Evolutionary conservation across 2,888 invertebrate genomes (phyloP).

Genomic region (Sesia apiformis): DNA sequence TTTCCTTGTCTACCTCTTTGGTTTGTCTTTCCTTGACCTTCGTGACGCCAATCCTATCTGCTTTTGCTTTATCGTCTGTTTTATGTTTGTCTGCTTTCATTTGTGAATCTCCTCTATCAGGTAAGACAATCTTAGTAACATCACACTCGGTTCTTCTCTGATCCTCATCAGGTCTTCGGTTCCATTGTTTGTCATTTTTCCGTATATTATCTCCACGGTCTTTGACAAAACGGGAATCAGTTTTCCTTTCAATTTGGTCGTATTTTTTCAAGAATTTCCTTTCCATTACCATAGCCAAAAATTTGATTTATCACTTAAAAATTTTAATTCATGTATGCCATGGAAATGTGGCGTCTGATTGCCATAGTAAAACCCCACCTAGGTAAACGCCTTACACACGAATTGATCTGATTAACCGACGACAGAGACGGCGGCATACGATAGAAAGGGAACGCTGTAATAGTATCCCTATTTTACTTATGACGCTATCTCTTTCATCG

Average conservation of each 20-base stretch:
- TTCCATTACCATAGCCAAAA: slow-evolving; percentile 3
- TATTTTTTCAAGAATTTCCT: slow-evolving; percentile 8
- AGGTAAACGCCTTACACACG: too few species aligned
- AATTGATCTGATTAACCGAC: too few species aligned
- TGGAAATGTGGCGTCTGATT: neutral
- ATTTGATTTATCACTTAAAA: slow-evolving; percentile 1
- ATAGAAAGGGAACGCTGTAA: too few species aligned
- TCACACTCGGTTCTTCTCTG: neutral
- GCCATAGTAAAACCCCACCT: too few species aligned
- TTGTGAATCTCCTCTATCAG: too few species aligned
- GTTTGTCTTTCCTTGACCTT: neutral
- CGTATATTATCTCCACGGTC: slow-evolving; percentile 17
- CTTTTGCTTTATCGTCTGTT: neutral
- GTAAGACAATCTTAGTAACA: too few species aligned
- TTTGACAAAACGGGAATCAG: slow-evolving; percentile 6
- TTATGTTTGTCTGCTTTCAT: too few species aligned
- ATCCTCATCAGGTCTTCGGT: neutral
- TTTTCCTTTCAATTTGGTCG: slow-evolving; percentile 16
- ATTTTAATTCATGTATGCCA: neutral
- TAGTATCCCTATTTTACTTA: too few species aligned
- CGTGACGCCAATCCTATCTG: neutral
- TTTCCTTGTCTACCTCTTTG: neutral
- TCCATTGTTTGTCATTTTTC: neutral
- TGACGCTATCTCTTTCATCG: too few species aligned
- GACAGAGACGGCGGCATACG: too few species aligned